Evolutionary conservation across 2,797 vertebrate species (phyloP), one percentile per base, ranked within the genome.

Genomic region (Semaprochilodus insignis): DNA sequence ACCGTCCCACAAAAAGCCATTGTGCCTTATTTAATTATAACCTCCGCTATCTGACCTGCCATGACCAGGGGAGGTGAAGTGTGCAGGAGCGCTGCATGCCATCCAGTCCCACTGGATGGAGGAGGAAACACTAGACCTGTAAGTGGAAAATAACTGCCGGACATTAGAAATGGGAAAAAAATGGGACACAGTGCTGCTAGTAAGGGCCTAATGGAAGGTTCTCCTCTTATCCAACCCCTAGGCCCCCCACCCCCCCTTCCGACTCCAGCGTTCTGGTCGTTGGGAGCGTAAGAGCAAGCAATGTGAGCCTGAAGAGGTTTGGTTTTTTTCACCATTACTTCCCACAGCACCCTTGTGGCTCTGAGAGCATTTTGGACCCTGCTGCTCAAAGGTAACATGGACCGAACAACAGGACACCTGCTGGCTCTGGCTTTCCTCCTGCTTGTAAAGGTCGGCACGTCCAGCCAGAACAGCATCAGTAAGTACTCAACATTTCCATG

Each of bases 21-120:
- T 96, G 95, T 96, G 87, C 80, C 0, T 75, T 63, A 86, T 88
- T 88, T 95, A 95, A 96, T 95, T 94, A 95, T 94, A 93, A 92
- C 90, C 91, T 85, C 36, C 74, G 89, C 88, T 86, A 87, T 88
- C 92, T 87, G 83, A 89, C 88, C 74, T 85, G 71, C 82, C 85
- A 51, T 40, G 51, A 93, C 93, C 92, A 94, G 92, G 91, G 92
- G 92, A 93, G 90, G 92, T 88, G 87, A 90, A 87, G 90, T 89
- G 91, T 92, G 88, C 90, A 80, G 31, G 72, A 88, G 90, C 51
- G 74, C 82, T 76, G 83, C 93, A 90, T 91, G 89, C 87, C 88
- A 85, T 86, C 78, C 86, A 85, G 85, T 91, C 91, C 89, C 90
- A 83, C 87, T 55, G 91, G 92, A 92, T 94, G 91, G 94, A 91